A percentile compares a stretch with the other conserved stretches of the same genome.
These are phyloP conservation scores for Helicoverpa zea DNA, from an alignment of 1,140 invertebrate genomes.

Conservation along the genomic window DNA sequence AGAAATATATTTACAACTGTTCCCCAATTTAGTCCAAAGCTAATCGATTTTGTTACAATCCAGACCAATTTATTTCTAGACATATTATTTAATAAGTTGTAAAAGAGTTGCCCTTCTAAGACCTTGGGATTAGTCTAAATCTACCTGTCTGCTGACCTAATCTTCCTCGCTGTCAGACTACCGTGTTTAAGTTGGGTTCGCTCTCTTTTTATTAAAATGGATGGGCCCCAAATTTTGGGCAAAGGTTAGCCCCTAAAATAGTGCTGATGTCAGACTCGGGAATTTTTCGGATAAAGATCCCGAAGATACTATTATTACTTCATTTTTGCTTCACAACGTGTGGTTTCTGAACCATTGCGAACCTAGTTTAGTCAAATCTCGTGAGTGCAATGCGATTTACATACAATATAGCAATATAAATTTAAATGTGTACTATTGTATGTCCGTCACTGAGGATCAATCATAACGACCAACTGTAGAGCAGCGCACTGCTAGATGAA, in stretches of 20 bases:
- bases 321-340: too few species aligned
- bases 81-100: background rate
- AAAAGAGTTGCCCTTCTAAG: constrained; percentile 23
- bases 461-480: too few species aligned
- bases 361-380: too few species aligned
- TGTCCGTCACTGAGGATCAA: too few species aligned
- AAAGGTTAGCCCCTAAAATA: constrained; percentile 32
- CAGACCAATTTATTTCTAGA: constrained; percentile 37
- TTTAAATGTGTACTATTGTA: too few species aligned
- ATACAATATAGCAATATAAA: too few species aligned
- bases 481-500: too few species aligned
- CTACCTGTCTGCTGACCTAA: constrained; percentile 40
- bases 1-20: too few species aligned
- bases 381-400: too few species aligned
- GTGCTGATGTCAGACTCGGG: constrained; percentile 11
- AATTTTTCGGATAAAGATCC: background rate
- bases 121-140: constrained; percentile 18
- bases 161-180: constrained; percentile 23
- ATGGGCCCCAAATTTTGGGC: background rate
- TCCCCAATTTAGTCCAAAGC: constrained; percentile 19
- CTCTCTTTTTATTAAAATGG: constrained; percentile 10
- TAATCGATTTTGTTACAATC: constrained; percentile 38
- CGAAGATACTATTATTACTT: too few species aligned
- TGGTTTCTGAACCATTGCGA: too few species aligned
- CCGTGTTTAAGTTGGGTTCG: constrained; percentile 14